Base-by-base conservation (phyloP, 2,113 vertebrate genomes). In the Nymphicus hollandicus region DNA sequence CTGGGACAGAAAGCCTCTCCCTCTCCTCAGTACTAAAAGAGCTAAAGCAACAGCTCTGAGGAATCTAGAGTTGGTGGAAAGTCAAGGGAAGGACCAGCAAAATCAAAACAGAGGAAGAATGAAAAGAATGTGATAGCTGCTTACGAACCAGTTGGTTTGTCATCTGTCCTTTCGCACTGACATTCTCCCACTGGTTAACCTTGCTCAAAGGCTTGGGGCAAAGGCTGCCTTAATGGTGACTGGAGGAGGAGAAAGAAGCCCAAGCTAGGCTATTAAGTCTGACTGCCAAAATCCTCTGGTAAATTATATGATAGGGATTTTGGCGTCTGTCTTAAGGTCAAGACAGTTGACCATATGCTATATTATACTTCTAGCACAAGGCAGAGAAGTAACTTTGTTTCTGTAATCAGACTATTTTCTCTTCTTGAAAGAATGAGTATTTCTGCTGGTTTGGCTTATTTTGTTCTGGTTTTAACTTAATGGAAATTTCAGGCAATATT, bases 111-210 rank as follows among this genome's bases (percentile, higher is more conserved):
- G 46, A 69, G 19, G 18, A 79, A 25, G 13, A 53, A 39, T 9
- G 23, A 81, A 50, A n/a, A 20, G 1, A 4, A 11, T 2, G 1
- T 7, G 11, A 17, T 12, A 41, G 28, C 6, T 29, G 31, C 25
- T 65, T 29, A 33, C 2, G 25, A 9, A 44, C 0, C 1, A 0
- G 2, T 8, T 46, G 49, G 4, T 64, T 72, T 86, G 22, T 47
- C 0, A 0, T 58, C 46, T 49, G 12, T 22, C 11, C 28, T 28
- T 73, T 74, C 3, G 1, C 28, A 9, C 14, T 66, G 69, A 10
- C 27, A 2, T 49, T 84, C 10, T 86, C 35, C 20, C 37, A 13
- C 23, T 0, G 1, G 33, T 25, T 47, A 9, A 5, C 71, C 35
- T 41, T 0, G 1, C 25, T 77, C 22, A 41, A 22, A 31, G 46